A percentile compares a stretch with the other conserved stretches of the same genome.
phyloP scores from a whole-genome alignment of 2,888 invertebrate species.

The Anthophora plumipes region DNA sequence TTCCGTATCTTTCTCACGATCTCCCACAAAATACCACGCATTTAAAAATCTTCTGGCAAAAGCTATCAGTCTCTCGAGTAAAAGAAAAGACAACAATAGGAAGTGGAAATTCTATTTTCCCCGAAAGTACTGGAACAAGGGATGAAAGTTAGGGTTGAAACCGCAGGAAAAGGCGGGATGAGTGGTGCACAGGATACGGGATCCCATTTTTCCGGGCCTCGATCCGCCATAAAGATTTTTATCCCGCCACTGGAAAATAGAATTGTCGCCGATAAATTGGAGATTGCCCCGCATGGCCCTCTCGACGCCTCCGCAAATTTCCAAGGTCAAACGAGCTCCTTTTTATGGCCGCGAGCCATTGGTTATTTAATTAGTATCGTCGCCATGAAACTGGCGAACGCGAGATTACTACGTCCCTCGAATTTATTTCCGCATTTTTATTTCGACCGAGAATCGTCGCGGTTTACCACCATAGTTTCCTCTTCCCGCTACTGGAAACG shows the following conservation, averaged over 20 bases:
- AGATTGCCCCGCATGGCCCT: conserved; percentile 47
- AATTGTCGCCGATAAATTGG: conserved; percentile 69
- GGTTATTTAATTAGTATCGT: conserved; percentile 48
- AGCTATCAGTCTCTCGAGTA: neutral
- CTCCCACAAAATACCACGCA: too few species aligned
- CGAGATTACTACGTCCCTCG: conserved; percentile 1
- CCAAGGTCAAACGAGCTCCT: conserved; percentile 52
- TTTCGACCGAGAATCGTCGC: neutral
- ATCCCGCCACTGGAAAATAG: conserved; percentile 66
- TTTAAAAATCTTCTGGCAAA: too few species aligned
- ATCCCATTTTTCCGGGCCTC: conserved; percentile 66
- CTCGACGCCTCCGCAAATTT: neutral
- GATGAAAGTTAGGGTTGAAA: neutral
- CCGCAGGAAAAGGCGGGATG: conserved; percentile 25
- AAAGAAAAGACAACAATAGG: neutral
- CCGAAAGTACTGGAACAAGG: conserved; percentile 3
- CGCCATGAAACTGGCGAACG: neutral
- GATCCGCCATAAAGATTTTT: conserved; percentile 64
- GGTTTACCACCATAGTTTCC: neutral
- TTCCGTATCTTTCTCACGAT: too few species aligned
- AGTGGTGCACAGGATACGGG: conserved; percentile 33
- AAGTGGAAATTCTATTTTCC: neutral
- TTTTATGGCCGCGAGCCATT: conserved; percentile 19
- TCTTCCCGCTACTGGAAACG: neutral
- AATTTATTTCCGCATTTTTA: conserved; percentile 29